These are phyloP conservation scores for Odocoileus hemionus DNA, from an alignment of 2,113 vertebrate species.

Conservation along the genomic window DNA sequence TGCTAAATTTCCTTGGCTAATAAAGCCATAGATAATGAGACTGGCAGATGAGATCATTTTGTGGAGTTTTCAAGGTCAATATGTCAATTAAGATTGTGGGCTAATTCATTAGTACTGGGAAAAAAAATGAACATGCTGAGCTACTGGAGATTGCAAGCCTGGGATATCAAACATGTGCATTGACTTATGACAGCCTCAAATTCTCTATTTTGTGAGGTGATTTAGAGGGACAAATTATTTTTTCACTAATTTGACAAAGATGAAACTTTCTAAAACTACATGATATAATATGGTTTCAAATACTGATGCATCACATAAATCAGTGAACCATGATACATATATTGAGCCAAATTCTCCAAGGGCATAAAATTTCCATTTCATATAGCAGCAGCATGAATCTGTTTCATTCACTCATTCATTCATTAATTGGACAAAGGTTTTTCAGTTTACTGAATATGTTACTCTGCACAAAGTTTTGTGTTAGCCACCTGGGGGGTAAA, in stretches of 20 bases:
- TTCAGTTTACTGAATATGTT: not conserved
- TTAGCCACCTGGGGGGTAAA: not conserved
- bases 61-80: conserved; percentile 72
- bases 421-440: not conserved
- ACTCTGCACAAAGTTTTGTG: not conserved
- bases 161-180: conserved; percentile 26
- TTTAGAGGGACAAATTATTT: conserved; percentile 19
- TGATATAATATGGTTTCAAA: not conserved
- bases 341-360: not conserved
- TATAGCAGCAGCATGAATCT: not conserved
- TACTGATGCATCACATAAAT: not conserved
- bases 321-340: not conserved
- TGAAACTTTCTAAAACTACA: not conserved
- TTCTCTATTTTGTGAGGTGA: not conserved
- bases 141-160: not conserved
- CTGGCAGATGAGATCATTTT: conserved; percentile 55
- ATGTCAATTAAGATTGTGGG: conserved; percentile 57
- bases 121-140: not conserved
- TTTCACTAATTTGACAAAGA: conserved; percentile 40
- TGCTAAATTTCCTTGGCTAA: conserved; percentile 63
- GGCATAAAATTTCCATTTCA: not conserved
- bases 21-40: conserved; percentile 65
- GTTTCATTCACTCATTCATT: not conserved
- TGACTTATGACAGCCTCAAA: conserved; percentile 39
- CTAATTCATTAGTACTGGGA: conserved; percentile 19